Percentiles rank a stretch among this genome's conserved stretches.
Evolutionary conservation across 2,888 invertebrate genomes (phyloP).

Genomic region (Apotomis capreana): DNA sequence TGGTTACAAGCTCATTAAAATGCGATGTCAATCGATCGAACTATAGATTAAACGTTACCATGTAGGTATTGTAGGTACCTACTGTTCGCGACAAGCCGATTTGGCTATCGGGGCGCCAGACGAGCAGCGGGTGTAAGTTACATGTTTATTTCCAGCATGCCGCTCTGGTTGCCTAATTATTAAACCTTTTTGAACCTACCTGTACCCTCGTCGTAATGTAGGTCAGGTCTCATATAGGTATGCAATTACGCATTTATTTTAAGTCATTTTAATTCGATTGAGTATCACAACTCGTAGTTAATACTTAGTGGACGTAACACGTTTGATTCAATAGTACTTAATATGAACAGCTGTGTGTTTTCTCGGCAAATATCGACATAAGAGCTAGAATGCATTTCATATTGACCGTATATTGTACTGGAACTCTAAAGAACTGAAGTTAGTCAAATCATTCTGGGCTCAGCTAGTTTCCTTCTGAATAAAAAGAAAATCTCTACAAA

Average conservation of each 20-base stretch:
- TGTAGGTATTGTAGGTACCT: constrained; percentile 40
- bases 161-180: not conserved
- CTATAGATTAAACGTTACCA: constrained; percentile 31
- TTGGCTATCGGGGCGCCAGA: constrained; percentile 16
- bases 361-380: constrained; percentile 1
- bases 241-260: not conserved
- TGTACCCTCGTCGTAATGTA: not conserved
- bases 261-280: not conserved
- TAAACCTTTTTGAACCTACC: not conserved
- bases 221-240: not conserved
- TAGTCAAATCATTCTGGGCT: too few relatives aligned
- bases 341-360: too few relatives aligned
- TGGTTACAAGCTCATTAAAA: not conserved
- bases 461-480: too few relatives aligned
- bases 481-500: too few relatives aligned
- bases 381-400: not conserved
- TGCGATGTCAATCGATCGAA: not conserved
- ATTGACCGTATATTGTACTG: too few relatives aligned
- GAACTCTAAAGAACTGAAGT: too few relatives aligned
- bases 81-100: constrained; percentile 40
- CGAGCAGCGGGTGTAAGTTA: constrained; percentile 7
- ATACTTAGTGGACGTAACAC: not conserved
- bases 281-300: not conserved
- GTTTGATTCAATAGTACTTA: not conserved
- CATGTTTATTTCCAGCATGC: constrained; percentile 21